Conservation (phyloP, 2,888 invertebrate genomes). For the Gandaritis pyraliata region DNA sequence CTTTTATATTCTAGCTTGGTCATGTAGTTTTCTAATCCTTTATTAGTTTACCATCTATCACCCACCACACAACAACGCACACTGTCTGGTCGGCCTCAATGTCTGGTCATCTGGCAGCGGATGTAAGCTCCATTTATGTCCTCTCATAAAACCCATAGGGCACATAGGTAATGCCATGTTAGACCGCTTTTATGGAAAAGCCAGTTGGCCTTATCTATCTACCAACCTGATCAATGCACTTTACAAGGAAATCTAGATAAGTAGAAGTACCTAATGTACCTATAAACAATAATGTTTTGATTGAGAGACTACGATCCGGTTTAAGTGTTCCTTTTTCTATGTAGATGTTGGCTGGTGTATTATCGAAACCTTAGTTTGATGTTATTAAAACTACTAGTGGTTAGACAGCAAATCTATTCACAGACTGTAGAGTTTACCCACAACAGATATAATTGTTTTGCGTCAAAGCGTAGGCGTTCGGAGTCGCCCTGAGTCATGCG, state of each 20-base stretch:
- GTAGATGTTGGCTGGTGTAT: background rate
- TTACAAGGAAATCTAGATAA: slow-evolving; percentile 20
- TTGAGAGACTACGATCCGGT: slow-evolving; percentile 5
- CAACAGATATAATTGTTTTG: slow-evolving; percentile 28
- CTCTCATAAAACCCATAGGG: slow-evolving; percentile 26
- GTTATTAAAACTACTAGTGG: background rate
- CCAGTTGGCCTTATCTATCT: slow-evolving; percentile 11
- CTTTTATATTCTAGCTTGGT: too few species aligned
- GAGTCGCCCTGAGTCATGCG: slow-evolving; percentile 56
- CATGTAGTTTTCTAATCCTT: slow-evolving; percentile 27
- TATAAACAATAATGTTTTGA: background rate
- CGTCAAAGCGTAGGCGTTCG: slow-evolving; percentile 43
- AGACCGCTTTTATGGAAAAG: slow-evolving; percentile 19
- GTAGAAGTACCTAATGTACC: too few species aligned
- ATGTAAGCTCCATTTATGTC: slow-evolving; percentile 45
- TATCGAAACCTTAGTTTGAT: too few species aligned
- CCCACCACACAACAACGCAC: slow-evolving; percentile 18
- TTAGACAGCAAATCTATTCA: slow-evolving; percentile 5
- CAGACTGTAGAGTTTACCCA: slow-evolving; percentile 11
- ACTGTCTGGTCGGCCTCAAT: slow-evolving; percentile 36
- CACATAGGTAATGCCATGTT: slow-evolving; percentile 19
- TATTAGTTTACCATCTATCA: slow-evolving; percentile 25
- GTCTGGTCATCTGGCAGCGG: slow-evolving; percentile 43
- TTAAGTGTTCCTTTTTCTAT: background rate
- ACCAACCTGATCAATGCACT: slow-evolving; percentile 11